Percentiles rank a stretch among this genome's conserved stretches.
These are phyloP conservation scores for Augochlorella aurata DNA, from an alignment of 2,888 invertebrate species.

Conservation along the genomic window DNA sequence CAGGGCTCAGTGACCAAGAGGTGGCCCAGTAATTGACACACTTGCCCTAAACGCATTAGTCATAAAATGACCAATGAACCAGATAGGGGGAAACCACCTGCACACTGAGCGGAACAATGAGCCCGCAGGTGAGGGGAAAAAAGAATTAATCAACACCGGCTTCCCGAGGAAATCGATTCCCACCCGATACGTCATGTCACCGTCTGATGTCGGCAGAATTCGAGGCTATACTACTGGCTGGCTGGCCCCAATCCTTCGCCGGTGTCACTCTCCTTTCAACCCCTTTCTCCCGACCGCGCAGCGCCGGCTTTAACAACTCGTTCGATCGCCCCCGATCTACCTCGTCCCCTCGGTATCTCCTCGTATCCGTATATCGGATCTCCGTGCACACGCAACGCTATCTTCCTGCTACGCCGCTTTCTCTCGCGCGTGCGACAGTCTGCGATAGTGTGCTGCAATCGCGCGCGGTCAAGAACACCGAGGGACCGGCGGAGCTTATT, in stretches of 20 bases:
- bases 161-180: neutral
- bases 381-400: slow-evolving; percentile 41
- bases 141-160: neutral
- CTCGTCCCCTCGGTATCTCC: neutral
- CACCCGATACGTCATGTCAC: neutral
- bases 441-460: slow-evolving; percentile 1
- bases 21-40: too few relatives aligned
- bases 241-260: neutral
- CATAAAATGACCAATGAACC: neutral
- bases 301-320: too few relatives aligned
- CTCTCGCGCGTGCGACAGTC: slow-evolving; percentile 26
- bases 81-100: neutral
- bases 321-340: neutral
- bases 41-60: too few relatives aligned
- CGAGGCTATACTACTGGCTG: slow-evolving; percentile 10
- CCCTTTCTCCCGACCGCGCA: neutral
- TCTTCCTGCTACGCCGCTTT: slow-evolving; percentile 42
- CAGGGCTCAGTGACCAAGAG: too few relatives aligned
- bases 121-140: neutral
- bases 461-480: slow-evolving; percentile 43
- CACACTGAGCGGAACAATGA: neutral
- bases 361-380: neutral
- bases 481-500: slow-evolving; percentile 28
- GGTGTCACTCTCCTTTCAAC: neutral
- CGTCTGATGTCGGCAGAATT: neutral